Conservation (phyloP, 2,888 invertebrate genomes). For the Tetrapedia diversipes region DNA sequence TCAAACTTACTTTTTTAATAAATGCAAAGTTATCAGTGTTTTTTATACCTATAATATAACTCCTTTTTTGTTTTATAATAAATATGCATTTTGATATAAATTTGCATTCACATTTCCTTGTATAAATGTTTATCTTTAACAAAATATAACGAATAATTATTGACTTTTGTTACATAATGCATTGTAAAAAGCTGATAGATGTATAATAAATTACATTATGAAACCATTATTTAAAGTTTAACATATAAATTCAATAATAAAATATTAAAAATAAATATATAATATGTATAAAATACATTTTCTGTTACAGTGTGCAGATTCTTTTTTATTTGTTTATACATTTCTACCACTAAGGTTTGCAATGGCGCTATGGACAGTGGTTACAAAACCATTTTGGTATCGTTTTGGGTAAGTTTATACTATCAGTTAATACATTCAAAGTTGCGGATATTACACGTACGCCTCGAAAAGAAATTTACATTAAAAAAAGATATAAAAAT, state of each 20-base stretch:
- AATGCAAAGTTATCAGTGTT: too few species aligned
- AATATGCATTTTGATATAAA: too few species aligned
- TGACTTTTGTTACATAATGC: too few species aligned
- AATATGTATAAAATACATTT: background rate
- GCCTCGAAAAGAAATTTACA: too few species aligned
- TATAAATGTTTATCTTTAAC: too few species aligned
- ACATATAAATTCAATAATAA: background rate
- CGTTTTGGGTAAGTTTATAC: conserved; percentile 87
- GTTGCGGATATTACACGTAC: too few species aligned
- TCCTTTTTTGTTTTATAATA: too few species aligned
- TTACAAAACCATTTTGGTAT: conserved; percentile 89
- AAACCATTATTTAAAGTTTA: background rate
- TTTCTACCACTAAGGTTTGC: conserved; percentile 97
- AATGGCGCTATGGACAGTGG: conserved; percentile 92
- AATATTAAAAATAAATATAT: background rate
- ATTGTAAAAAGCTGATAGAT: too few species aligned
- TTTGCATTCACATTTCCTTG: too few species aligned
- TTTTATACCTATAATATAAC: background rate
- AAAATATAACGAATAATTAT: too few species aligned
- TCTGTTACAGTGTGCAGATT: conserved; percentile 92
- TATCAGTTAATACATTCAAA: background rate
- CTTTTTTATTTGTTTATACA: conserved; percentile 98
- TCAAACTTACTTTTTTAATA: background rate
- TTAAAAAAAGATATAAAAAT: too few species aligned
- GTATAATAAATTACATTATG: too few species aligned